Evolutionary conservation across 1,140 invertebrate species (phyloP).

Genomic region (Bilobella aurantiaca): DNA sequence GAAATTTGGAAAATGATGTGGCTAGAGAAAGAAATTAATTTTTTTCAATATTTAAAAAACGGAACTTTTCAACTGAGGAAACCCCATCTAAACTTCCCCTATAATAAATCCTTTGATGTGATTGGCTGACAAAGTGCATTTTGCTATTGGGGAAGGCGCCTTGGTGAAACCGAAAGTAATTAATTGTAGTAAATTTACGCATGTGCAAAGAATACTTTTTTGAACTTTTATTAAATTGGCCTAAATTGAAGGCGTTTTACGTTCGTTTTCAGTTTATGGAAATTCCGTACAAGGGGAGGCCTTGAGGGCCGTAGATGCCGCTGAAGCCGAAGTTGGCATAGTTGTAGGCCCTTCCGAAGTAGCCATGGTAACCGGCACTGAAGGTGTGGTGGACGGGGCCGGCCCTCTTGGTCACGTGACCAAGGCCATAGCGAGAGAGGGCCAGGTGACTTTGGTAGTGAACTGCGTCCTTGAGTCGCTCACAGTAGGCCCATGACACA

Average conservation of each 20-base stretch:
- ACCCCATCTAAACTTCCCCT: background rate
- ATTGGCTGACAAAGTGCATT: no score
- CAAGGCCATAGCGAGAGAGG: background rate
- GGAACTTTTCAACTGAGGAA: background rate
- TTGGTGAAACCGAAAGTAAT: no score
- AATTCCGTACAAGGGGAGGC: background rate
- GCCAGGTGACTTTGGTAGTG: no score
- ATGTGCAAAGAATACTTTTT: no score
- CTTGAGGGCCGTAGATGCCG: background rate
- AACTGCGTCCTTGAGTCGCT: no score
- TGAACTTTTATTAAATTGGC: no score
- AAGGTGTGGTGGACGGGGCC: background rate
- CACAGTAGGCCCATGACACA: no score
- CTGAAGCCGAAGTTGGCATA: background rate
- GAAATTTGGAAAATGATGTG: no score
- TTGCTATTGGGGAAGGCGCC: no score
- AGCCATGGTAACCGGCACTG: background rate
- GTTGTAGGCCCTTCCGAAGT: background rate
- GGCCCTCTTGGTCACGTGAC: background rate
- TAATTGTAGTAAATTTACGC: no score
- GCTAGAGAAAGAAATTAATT: background rate
- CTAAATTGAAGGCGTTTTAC: no score
- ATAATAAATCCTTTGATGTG: background rate
- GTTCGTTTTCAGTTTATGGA: no score
- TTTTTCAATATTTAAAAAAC: background rate